Percentiles rank a stretch among this genome's conserved stretches.
These are phyloP conservation scores for Troglohyphantes excavatus DNA, from an alignment of 2,888 invertebrate species.

Conservation along the genomic window DNA sequence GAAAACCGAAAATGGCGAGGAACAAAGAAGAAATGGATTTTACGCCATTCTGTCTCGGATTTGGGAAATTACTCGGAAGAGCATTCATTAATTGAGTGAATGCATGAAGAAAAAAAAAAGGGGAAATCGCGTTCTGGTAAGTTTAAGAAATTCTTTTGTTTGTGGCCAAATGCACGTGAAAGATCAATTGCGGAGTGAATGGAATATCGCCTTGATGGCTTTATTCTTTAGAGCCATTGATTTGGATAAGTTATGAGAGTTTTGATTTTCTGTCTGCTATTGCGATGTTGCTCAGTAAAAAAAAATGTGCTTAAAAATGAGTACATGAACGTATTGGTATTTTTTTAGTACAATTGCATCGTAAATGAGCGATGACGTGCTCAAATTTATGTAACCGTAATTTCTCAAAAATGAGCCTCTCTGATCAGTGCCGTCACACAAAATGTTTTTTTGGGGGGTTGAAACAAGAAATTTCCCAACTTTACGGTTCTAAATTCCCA, in stretches of 20 bases:
- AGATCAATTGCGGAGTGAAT: constrained; percentile 4
- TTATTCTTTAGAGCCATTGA: background rate
- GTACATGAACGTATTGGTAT: too few relatives aligned
- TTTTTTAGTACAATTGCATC: too few relatives aligned
- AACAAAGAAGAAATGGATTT: background rate
- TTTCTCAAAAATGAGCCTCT: too few relatives aligned
- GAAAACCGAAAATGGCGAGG: background rate
- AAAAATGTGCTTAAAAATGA: too few relatives aligned
- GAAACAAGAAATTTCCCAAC: too few relatives aligned
- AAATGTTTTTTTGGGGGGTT: too few relatives aligned
- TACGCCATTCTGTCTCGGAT: background rate
- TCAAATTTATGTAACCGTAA: too few relatives aligned
- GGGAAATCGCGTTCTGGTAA: constrained; percentile 4
- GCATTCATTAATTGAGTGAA: background rate
- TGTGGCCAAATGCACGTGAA: background rate
- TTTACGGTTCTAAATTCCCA: too few relatives aligned
- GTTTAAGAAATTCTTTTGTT: background rate
- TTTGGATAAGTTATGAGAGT: background rate
- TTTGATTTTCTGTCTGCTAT: background rate
- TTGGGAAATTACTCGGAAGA: background rate
- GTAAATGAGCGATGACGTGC: too few relatives aligned
- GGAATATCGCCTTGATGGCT: background rate
- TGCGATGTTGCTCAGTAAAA: background rate
- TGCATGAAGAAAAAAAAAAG: background rate
- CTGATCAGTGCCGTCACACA: too few relatives aligned